These are phyloP conservation scores for Drosophila trapezifrons DNA, from an alignment of 1,140 invertebrate species.

Conservation along the genomic window DNA sequence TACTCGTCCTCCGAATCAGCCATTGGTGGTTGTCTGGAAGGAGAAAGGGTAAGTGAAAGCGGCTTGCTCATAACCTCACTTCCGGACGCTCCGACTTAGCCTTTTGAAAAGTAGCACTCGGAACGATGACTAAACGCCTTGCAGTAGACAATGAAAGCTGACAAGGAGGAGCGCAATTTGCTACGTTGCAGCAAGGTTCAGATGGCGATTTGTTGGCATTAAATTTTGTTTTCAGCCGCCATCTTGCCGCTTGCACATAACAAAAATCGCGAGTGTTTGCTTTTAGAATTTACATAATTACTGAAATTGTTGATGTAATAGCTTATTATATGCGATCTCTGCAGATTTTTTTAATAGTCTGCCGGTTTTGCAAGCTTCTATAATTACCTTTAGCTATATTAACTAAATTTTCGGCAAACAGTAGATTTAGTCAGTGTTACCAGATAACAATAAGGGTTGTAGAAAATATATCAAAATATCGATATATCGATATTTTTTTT, in stretches of 20 bases:
- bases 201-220: not conserved
- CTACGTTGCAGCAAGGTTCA: not conserved
- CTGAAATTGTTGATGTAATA: not conserved
- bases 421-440: not conserved
- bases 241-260: constrained; percentile 7
- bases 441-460: no score
- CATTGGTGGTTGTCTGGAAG: constrained; percentile 86
- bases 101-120: not conserved
- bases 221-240: constrained; percentile 14
- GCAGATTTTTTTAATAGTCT: no score
- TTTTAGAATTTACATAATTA: not conserved
- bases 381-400: constrained; percentile 5
- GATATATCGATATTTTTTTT: not conserved
- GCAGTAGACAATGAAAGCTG: not conserved
- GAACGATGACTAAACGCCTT: not conserved
- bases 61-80: constrained; percentile 32
- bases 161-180: no score
- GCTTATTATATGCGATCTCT: no score
- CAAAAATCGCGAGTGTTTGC: not conserved
- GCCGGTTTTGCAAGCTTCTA: not conserved
- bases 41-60: constrained; percentile 39
- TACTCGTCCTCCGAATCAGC: constrained; percentile 96
- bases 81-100: not conserved
- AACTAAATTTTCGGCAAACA: constrained; percentile 5
- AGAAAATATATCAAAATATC: no score